Conservation (phyloP, 2,888 invertebrate species). For the Luffia ferchaultella region DNA sequence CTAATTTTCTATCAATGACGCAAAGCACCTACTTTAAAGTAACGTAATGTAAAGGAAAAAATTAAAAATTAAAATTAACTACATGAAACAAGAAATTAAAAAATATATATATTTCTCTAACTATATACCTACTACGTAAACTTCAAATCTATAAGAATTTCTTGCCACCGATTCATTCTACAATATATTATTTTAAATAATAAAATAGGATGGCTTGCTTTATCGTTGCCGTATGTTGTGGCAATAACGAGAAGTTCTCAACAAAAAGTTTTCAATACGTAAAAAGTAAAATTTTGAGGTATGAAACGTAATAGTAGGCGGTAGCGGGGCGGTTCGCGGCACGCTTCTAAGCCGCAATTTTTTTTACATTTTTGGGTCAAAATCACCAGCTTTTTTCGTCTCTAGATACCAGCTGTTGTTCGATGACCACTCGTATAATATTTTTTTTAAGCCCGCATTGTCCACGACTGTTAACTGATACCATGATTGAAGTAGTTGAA, state of each 20-base stretch:
- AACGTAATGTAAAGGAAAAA: too few species aligned
- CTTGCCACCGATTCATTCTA: too few species aligned
- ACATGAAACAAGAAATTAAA: too few species aligned
- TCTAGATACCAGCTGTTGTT: conserved; percentile 47
- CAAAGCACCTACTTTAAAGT: too few species aligned
- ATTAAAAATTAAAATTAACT: too few species aligned
- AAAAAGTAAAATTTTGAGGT: conserved; percentile 32
- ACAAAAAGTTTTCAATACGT: conserved; percentile 13
- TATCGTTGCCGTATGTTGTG: background rate
- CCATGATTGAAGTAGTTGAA: background rate
- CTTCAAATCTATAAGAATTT: too few species aligned
- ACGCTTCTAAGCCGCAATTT: conserved; percentile 46
- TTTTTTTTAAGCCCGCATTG: background rate
- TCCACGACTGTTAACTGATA: background rate
- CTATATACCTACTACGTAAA: too few species aligned
- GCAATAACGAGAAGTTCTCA: background rate
- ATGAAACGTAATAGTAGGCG: conserved; percentile 27
- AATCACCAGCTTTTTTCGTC: conserved; percentile 17
- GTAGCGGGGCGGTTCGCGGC: conserved; percentile 48
- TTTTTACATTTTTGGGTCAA: conserved; percentile 19
- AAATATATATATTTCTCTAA: too few species aligned
- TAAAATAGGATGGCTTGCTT: too few species aligned
- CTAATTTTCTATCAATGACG: too few species aligned
- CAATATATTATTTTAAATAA: too few species aligned
- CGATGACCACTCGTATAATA: conserved; percentile 53